Evolutionary conservation across 2,888 invertebrate genomes (phyloP).

Genomic region (Nowickia ferox): DNA sequence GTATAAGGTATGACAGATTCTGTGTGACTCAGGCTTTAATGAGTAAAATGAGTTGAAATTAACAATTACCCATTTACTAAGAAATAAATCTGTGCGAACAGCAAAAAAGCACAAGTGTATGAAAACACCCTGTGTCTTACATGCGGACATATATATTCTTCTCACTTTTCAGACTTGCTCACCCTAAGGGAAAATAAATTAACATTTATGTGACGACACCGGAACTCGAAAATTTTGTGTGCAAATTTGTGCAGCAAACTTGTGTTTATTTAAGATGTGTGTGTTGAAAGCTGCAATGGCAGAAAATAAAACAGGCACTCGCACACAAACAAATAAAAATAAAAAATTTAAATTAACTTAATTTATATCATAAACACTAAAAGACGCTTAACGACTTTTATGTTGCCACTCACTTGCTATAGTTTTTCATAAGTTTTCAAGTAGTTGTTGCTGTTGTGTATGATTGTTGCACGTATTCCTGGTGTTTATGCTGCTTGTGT

Average conservation of each 20-base stretch:
- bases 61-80: too few species aligned
- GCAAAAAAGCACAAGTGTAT: background rate
- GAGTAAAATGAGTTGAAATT: too few species aligned
- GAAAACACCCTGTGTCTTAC: slow-evolving; percentile 8
- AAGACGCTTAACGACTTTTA: slow-evolving; percentile 71
- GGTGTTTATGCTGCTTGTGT: slow-evolving; percentile 5
- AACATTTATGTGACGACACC: slow-evolving; percentile 72
- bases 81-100: too few species aligned
- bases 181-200: slow-evolving; percentile 69
- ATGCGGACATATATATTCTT: background rate
- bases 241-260: slow-evolving; percentile 43
- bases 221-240: slow-evolving; percentile 60
- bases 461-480: slow-evolving; percentile 48
- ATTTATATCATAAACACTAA: slow-evolving; percentile 74
- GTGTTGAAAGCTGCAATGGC: slow-evolving; percentile 38
- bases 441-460: slow-evolving; percentile 31
- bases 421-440: slow-evolving; percentile 58
- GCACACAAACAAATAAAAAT: background rate
- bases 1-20: too few species aligned
- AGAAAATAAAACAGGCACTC: background rate
- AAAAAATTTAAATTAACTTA: slow-evolving; percentile 73
- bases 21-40: too few species aligned
- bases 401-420: slow-evolving; percentile 59
- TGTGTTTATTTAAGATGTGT: slow-evolving; percentile 22
- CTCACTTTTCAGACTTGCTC: slow-evolving; percentile 40